These are phyloP conservation scores for Listronotus bonariensis DNA, from an alignment of 1,140 invertebrate species.

Conservation along the genomic window DNA sequence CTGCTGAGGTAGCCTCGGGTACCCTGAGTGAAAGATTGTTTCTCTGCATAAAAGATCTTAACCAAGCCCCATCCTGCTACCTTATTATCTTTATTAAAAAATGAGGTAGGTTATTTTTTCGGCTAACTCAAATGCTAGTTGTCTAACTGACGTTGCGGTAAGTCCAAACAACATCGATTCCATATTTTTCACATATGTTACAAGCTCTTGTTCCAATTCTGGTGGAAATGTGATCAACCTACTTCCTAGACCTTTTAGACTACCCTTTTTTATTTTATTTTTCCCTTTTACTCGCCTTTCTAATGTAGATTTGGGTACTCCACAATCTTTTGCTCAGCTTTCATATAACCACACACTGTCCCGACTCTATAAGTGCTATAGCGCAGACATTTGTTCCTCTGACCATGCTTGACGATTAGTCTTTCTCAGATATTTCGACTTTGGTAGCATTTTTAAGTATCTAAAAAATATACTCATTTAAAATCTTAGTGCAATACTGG, in stretches of 20 bases:
- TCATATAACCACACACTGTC: neutral
- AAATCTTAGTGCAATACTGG: neutral
- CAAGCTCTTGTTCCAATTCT: neutral
- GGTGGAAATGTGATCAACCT: neutral
- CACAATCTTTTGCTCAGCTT: neutral
- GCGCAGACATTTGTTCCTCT: neutral
- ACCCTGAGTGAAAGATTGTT: constrained; percentile 5
- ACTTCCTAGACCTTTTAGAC: neutral
- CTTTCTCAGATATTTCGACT: neutral
- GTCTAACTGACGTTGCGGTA: neutral
- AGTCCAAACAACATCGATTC: constrained; percentile 8
- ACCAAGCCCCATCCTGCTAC: constrained; percentile 1
- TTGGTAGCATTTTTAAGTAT: neutral
- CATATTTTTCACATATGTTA: constrained; percentile 4
- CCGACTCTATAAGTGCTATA: neutral
- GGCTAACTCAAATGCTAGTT: neutral
- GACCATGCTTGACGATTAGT: neutral
- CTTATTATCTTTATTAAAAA: constrained; percentile 1
- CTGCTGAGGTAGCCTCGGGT: neutral
- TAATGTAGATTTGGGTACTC: constrained; percentile 1
- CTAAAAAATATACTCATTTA: neutral
- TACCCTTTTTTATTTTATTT: constrained; percentile 1
- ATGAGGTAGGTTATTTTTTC: neutral
- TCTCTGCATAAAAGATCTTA: neutral
- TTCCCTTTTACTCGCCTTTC: constrained; percentile 1